phyloP scores from a whole-genome alignment of 1,140 invertebrate species.

The Drosophila navojoa region DNA sequence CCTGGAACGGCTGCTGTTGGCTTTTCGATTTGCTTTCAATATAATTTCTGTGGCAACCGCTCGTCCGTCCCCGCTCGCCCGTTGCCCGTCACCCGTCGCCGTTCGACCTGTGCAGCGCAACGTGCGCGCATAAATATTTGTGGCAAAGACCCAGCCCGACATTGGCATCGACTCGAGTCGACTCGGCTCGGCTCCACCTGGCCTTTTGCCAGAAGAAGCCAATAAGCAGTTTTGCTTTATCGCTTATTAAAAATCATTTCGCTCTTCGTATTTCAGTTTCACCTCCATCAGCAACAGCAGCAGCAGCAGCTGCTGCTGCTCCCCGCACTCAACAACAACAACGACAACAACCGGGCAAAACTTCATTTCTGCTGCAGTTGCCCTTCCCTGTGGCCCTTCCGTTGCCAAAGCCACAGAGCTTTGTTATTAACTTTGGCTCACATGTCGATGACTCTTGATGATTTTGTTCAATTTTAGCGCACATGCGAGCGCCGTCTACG shows the following conservation, averaged over 20 bases:
- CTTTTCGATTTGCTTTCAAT: conserved; percentile 81
- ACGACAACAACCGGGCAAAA: neutral
- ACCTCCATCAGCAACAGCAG: conserved; percentile 42
- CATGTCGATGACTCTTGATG: conserved; percentile 83
- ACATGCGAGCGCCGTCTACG: conserved; percentile 77
- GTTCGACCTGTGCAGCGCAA: conserved; percentile 11
- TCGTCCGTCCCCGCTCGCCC: neutral
- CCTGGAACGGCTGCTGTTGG: conserved; percentile 61
- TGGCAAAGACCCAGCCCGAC: conserved; percentile 32
- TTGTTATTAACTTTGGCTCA: conserved; percentile 83
- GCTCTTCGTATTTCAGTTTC: conserved; percentile 83
- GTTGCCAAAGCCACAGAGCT: conserved; percentile 19
- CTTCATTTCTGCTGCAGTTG: conserved; percentile 13
- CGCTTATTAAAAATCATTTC: conserved; percentile 84
- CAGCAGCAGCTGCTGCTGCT: conserved; percentile 6
- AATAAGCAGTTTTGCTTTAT: conserved; percentile 84
- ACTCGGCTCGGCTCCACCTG: conserved; percentile 28
- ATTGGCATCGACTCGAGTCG: conserved; percentile 22
- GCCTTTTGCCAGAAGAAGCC: conserved; percentile 59
- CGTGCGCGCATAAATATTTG: conserved; percentile 67
- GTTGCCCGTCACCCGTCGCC: neutral
- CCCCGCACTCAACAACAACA: neutral
- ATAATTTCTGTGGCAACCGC: conserved; percentile 51
- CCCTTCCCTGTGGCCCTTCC: conserved; percentile 4
- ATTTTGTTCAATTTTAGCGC: conserved; percentile 83